Evolutionary conservation across 2,888 invertebrate genomes (phyloP).

Genomic region (Drosophila quinaria): DNA sequence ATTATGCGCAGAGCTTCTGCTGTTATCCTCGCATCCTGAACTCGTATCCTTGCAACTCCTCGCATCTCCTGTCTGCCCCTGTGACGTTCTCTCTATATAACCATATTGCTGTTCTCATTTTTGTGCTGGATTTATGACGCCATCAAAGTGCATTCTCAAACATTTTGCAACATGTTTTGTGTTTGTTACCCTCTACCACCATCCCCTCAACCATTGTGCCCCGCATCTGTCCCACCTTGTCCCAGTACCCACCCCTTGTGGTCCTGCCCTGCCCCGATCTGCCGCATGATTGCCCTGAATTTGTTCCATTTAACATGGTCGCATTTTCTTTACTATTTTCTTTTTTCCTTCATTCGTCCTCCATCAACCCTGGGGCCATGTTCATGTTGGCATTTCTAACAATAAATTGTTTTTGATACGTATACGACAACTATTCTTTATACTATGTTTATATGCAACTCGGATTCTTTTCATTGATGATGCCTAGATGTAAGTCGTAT

Average conservation of each 20-base stretch:
- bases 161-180: slow-evolving; percentile 74
- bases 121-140: slow-evolving; percentile 66
- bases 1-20: slow-evolving; percentile 38
- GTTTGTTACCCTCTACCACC: slow-evolving; percentile 30
- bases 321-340: slow-evolving; percentile 41
- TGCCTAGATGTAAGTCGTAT: too few relatives aligned
- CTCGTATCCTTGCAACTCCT: slow-evolving; percentile 10
- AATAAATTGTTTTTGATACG: slow-evolving; percentile 19
- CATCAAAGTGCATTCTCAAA: slow-evolving; percentile 70
- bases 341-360: slow-evolving; percentile 17
- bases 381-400: slow-evolving; percentile 36
- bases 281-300: slow-evolving; percentile 57
- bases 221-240: slow-evolving; percentile 35
- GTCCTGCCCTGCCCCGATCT: slow-evolving; percentile 5
- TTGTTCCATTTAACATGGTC: slow-evolving; percentile 72
- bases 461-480: not conserved
- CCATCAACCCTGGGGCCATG: slow-evolving; percentile 59
- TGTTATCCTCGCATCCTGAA: slow-evolving; percentile 25
- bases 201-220: not conserved
- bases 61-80: slow-evolving; percentile 8
- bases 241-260: slow-evolving; percentile 20
- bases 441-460: not conserved
- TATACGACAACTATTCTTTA: not conserved
- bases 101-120: slow-evolving; percentile 35
- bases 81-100: slow-evolving; percentile 1